Conservation (phyloP, 2,888 invertebrate species). For the Cephus sareptanus region DNA sequence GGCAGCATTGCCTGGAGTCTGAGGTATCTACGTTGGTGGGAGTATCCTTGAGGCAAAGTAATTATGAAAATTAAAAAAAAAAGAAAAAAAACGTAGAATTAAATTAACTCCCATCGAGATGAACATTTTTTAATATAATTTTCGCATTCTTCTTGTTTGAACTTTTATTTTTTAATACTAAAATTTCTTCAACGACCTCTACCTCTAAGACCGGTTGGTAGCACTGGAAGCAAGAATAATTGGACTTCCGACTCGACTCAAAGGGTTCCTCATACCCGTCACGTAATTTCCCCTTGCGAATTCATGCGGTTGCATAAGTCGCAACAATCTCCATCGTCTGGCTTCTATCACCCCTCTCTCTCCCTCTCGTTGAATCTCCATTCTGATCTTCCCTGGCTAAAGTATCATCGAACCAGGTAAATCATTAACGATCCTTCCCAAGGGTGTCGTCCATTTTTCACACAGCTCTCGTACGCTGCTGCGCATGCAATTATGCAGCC, state of each 20-base stretch:
- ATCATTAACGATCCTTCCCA: conserved; percentile 8
- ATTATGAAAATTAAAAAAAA: background rate
- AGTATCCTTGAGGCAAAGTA: background rate
- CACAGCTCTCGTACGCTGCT: conserved; percentile 17
- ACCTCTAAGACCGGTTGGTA: background rate
- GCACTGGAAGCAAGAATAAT: background rate
- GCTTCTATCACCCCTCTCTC: background rate
- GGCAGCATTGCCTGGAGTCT: background rate
- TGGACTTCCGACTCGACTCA: background rate
- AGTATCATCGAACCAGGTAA: background rate
- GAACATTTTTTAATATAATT: background rate
- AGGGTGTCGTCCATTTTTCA: conserved; percentile 10
- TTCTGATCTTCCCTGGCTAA: background rate
- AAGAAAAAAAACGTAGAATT: background rate
- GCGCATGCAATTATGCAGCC: conserved; percentile 34
- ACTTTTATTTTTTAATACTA: background rate
- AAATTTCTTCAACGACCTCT: background rate
- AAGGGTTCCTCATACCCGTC: conserved; percentile 14
- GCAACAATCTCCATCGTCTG: background rate
- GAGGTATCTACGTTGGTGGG: background rate
- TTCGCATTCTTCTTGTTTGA: background rate
- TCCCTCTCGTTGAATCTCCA: background rate
- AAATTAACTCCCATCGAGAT: background rate
- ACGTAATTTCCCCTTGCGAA: conserved; percentile 36
- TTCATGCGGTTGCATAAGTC: background rate